Percentiles rank a stretch among this genome's conserved stretches.
Evolutionary conservation across 1,140 invertebrate species (phyloP).

Genomic region (Anastatus disparis): DNA sequence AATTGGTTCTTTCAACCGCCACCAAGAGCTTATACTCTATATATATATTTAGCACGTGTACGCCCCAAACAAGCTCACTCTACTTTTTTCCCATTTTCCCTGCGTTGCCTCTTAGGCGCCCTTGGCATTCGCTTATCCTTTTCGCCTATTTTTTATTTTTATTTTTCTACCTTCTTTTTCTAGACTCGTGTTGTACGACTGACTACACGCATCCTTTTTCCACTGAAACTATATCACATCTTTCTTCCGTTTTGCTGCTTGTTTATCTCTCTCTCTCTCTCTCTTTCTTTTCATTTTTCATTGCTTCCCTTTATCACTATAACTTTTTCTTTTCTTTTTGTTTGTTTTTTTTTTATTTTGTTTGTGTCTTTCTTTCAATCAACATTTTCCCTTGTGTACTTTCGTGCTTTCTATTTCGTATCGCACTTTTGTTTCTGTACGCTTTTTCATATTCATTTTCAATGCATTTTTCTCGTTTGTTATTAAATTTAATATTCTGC

Average conservation of each 20-base stretch:
- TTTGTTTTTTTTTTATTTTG: no score
- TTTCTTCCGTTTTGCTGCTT: no score
- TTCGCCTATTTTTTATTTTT: slow-evolving; percentile 23
- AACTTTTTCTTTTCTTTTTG: no score
- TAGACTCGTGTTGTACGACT: no score
- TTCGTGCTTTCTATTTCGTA: slow-evolving; percentile 46
- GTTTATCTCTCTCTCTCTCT: not conserved
- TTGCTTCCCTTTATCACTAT: not conserved
- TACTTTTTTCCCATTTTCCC: slow-evolving; percentile 10
- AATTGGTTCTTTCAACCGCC: slow-evolving; percentile 69
- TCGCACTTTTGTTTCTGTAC: slow-evolving; percentile 45
- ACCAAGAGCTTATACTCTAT: no score
- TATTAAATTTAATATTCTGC: slow-evolving; percentile 32
- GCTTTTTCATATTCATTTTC: slow-evolving; percentile 46
- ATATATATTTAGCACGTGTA: no score
- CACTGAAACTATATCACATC: no score
- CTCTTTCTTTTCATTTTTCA: slow-evolving; percentile 8
- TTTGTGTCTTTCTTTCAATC: slow-evolving; percentile 23
- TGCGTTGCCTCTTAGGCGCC: slow-evolving; percentile 42
- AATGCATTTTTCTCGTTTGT: slow-evolving; percentile 31
- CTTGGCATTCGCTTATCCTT: slow-evolving; percentile 38
- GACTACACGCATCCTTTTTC: not conserved
- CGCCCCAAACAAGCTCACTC: not conserved
- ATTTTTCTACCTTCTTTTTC: slow-evolving; percentile 4
- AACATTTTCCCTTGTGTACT: slow-evolving; percentile 32